Conservation (phyloP, 2,113 vertebrate species). For the Actinemys pallida region DNA sequence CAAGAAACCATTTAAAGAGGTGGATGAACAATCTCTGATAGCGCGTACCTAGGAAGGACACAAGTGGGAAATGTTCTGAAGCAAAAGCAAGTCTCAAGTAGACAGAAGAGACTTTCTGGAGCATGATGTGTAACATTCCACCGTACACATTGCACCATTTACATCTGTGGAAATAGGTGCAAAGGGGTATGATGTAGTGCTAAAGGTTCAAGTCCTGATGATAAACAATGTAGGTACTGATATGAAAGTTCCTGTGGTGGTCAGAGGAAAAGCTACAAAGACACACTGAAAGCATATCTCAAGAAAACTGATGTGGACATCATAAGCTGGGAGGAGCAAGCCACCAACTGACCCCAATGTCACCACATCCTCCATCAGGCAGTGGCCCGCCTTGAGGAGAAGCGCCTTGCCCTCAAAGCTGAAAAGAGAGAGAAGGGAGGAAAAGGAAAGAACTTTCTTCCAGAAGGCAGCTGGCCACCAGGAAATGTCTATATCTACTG, state of each 20-base stretch:
- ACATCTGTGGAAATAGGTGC: neutral
- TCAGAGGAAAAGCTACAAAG: too few relatives aligned
- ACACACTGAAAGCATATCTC: too few relatives aligned
- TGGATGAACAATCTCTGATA: neutral
- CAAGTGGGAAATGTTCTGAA: accelerated
- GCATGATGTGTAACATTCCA: neutral
- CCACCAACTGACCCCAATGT: too few relatives aligned
- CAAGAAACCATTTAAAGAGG: neutral
- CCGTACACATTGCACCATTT: neutral
- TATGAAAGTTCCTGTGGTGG: neutral
- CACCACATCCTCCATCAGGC: too few relatives aligned
- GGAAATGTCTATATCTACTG: too few relatives aligned
- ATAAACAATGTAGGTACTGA: neutral
- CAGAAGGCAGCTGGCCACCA: too few relatives aligned
- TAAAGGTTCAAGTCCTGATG: neutral
- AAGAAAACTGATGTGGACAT: too few relatives aligned
- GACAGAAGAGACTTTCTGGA: neutral
- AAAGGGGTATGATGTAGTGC: neutral
- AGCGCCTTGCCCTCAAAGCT: too few relatives aligned
- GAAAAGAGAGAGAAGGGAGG: too few relatives aligned
- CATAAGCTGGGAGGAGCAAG: too few relatives aligned
- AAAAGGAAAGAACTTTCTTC: too few relatives aligned
- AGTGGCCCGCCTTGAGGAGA: too few relatives aligned
- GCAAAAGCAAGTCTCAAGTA: neutral
- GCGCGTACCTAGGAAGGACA: neutral